Conservation (phyloP, 2,797 vertebrate species). For the Rhadinocentrus ornatus region DNA sequence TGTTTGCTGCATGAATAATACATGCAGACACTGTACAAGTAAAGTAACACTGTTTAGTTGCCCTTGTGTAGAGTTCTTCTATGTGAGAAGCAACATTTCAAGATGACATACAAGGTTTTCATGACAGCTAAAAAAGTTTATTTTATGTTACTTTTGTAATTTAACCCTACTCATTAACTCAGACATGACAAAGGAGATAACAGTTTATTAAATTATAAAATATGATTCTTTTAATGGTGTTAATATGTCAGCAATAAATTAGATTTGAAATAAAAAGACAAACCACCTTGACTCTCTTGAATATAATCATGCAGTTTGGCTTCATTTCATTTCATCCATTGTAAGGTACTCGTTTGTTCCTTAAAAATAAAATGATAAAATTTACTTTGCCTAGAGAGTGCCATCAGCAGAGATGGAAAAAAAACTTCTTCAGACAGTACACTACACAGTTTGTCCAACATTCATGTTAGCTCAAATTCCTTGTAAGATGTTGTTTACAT, state of each 20-base stretch:
- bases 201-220: constrained; percentile 26
- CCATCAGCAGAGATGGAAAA: constrained; percentile 7
- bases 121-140: constrained; percentile 1
- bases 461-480: constrained; percentile 31
- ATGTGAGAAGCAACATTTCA: constrained; percentile 27
- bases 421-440: constrained; percentile 4
- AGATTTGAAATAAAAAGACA: constrained; percentile 20
- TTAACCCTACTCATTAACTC: constrained; percentile 24
- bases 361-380: constrained; percentile 2
- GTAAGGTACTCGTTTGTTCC: not conserved
- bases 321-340: constrained; percentile 13
- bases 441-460: constrained; percentile 16
- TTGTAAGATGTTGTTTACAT: constrained; percentile 45
- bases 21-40: constrained; percentile 36
- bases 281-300: constrained; percentile 5
- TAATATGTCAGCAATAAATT: constrained; percentile 31
- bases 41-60: constrained; percentile 34
- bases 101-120: constrained; percentile 29
- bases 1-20: constrained; percentile 52
- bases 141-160: constrained; percentile 13
- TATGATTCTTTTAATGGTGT: constrained; percentile 3
- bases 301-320: not conserved
- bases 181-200: constrained; percentile 41
- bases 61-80: constrained; percentile 14
- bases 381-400: constrained; percentile 2